Evolutionary conservation across 2,113 vertebrate genomes (phyloP), one percentile per base, ranked within the genome.

Genomic region (Rafetus swinhoei): DNA sequence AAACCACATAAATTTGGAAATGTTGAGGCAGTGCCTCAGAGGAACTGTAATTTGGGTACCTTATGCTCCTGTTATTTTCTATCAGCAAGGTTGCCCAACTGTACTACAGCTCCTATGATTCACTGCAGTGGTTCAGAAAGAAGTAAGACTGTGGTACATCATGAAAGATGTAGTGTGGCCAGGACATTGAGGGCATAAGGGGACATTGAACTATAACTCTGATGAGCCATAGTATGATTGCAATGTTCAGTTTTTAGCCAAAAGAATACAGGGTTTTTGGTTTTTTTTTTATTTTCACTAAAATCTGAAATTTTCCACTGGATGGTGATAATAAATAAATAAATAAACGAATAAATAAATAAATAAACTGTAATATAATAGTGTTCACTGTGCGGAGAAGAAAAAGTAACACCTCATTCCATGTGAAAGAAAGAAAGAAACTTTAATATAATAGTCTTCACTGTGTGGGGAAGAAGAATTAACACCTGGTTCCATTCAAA

Each of bases 1-100:
- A n/a, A 16, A 65, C 16, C 12, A 62, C 3, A 29, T 7, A 16
- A 7, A 62, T 62, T 62, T 62, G 77, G 91, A 94, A 88, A 84
- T 35, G 22, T 0, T 19, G 1, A 24, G 85, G 8, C 0, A 3
- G 2, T 69, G 0, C 85, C 89, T 84, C 25, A 52, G 84, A 32
- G 1, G 10, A 39, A 1, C 29, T 19, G 27, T 4, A 19, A 5
- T 57, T 83, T 60, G 12, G 2, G 62, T 65, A 10, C 29, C 15
- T 32, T 65, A 16, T 65, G 29, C 29, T 32, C 62, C 27, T 11
- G 7, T 32, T 65, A 12, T n/a, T 65, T 13, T 65, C 27, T 65
- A 65, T 32, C 29, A 65, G 14, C 62, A n/a, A 65, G 29, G 6
- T 65, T 65, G 7, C 15, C 62, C 15, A 65, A 14, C 6, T 32